phyloP scores from a whole-genome alignment of 2,113 vertebrate genomes.

The Camelus dromedarius region DNA sequence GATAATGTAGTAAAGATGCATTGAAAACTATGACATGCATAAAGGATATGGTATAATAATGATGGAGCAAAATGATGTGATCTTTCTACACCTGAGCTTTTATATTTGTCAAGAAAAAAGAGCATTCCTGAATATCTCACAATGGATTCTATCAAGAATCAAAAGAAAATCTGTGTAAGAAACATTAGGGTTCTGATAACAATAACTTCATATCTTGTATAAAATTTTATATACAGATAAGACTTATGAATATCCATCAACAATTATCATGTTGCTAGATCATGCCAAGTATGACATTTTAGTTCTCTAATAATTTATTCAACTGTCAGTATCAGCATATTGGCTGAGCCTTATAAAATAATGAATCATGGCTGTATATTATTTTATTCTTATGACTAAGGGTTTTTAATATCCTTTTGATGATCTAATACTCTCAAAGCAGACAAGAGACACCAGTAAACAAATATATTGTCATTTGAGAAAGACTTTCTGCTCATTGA shows the following conservation, averaged over 20 bases:
- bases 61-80: not conserved
- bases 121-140: not conserved
- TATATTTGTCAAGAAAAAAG: constrained; percentile 53
- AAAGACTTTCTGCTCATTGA: constrained; percentile 49
- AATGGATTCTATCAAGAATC: not conserved
- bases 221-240: not conserved
- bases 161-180: constrained; percentile 27
- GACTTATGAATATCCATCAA: constrained; percentile 7
- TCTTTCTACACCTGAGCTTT: not conserved
- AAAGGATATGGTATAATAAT: not conserved
- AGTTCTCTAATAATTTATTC: constrained; percentile 42
- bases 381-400: constrained; percentile 27
- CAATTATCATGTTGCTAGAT: not conserved
- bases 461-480: constrained; percentile 24
- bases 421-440: constrained; percentile 26
- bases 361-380: not conserved
- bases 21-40: not conserved
- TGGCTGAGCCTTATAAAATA: constrained; percentile 34
- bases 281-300: not conserved
- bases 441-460: constrained; percentile 35
- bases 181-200: constrained; percentile 21
- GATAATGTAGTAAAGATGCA: constrained; percentile 27
- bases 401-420: constrained; percentile 36
- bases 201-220: not conserved
- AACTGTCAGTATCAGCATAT: not conserved